Evolutionary conservation across 1,140 invertebrate species (phyloP).

Genomic region (Diorhabda sublineata): DNA sequence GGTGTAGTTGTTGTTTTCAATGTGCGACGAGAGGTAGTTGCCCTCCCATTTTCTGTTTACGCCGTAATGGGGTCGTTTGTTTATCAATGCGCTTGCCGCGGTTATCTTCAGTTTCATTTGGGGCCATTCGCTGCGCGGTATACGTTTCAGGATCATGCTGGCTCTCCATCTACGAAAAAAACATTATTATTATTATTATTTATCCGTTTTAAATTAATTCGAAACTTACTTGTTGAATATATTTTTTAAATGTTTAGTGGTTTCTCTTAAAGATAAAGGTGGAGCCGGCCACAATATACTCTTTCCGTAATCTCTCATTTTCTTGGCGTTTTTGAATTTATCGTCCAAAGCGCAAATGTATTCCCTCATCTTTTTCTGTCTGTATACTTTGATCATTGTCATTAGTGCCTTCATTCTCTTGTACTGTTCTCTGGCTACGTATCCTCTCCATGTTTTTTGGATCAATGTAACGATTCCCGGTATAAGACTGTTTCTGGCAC

Average conservation of each 20-base stretch:
- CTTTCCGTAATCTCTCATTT: slow-evolving; percentile 71
- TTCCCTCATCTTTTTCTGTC: slow-evolving; percentile 75
- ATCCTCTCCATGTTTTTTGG: slow-evolving; percentile 89
- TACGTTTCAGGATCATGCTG: slow-evolving; percentile 75
- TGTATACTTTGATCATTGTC: slow-evolving; percentile 78
- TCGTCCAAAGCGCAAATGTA: slow-evolving; percentile 70
- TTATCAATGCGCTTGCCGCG: slow-evolving; percentile 71
- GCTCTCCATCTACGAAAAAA: slow-evolving; percentile 70
- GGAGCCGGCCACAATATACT: slow-evolving; percentile 75
- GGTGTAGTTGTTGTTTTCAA: slow-evolving; percentile 72
- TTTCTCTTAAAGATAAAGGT: slow-evolving; percentile 60
- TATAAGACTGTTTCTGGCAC: slow-evolving; percentile 73
- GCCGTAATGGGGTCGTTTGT: slow-evolving; percentile 77
- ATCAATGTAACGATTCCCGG: slow-evolving; percentile 86
- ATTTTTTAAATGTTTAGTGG: slow-evolving; percentile 57
- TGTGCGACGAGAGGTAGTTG: slow-evolving; percentile 77
- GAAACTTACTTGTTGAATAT: slow-evolving; percentile 60
- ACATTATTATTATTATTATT: neutral
- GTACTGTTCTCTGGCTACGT: slow-evolving; percentile 72
- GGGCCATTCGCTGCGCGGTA: slow-evolving; percentile 82
- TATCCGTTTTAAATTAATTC: no score
- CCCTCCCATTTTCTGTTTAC: slow-evolving; percentile 82
- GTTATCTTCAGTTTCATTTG: slow-evolving; percentile 76
- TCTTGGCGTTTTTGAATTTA: slow-evolving; percentile 57
- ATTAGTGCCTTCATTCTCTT: slow-evolving; percentile 81